Conservation (phyloP, 2,888 invertebrate genomes). For the Bembecia ichneumoniformis region DNA sequence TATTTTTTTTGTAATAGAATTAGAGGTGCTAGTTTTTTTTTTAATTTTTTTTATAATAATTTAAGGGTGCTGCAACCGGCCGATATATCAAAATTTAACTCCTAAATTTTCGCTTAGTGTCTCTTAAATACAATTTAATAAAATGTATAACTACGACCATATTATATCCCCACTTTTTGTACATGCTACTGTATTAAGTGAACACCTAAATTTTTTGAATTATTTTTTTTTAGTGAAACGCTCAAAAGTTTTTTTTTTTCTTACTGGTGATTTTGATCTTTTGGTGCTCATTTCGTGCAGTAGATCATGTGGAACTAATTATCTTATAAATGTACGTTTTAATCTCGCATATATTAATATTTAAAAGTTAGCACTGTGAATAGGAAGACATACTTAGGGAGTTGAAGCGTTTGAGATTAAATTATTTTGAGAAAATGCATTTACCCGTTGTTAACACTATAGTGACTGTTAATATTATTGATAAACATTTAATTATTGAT, state of each 20-base stretch:
- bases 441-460: conserved; percentile 47
- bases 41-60: background rate
- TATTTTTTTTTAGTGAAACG: background rate
- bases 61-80: conserved; percentile 23
- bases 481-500: conserved; percentile 1
- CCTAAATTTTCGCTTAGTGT: conserved; percentile 20
- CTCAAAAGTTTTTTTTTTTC: background rate
- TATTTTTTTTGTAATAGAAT: too few relatives aligned
- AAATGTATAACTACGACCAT: background rate
- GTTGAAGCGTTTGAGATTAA: conserved; percentile 29
- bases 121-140: conserved; percentile 14
- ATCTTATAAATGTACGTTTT: conserved; percentile 12
- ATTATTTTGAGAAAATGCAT: conserved; percentile 60
- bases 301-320: conserved; percentile 27
- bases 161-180: conserved; percentile 20
- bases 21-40: background rate
- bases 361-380: conserved; percentile 11
- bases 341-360: conserved; percentile 11
- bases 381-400: conserved; percentile 16
- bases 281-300: conserved; percentile 51
- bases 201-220: conserved; percentile 18
- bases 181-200: conserved; percentile 43
- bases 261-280: conserved; percentile 7
- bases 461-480: conserved; percentile 4
- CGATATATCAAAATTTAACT: conserved; percentile 4